Base-by-base conservation (phyloP, 1,140 invertebrate genomes). In the Sycophaga agraensis region DNA sequence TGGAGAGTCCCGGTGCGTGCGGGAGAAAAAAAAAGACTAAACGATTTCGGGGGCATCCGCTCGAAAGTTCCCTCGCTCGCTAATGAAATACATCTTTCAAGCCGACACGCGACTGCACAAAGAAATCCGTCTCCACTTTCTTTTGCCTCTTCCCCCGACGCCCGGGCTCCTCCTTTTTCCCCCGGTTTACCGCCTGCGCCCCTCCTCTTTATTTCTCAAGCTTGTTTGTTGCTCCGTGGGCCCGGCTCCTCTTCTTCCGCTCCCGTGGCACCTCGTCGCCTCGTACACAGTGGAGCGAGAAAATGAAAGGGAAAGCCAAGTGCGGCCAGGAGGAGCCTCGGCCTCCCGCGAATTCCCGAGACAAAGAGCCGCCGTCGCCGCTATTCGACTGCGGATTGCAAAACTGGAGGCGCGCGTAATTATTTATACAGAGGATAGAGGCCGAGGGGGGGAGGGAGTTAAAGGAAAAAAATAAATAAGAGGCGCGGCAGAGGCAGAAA, bases 1-100 rank as follows among this genome's bases (percentile, higher is more conserved):
- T 6, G 31, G 31, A 34, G 31, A 34, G 11, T 34, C 5, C 5
- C 11, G 11, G 5, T 6, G 31, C 31, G 35, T 14, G 12, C 3
- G 35, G 12, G 4, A 39, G n/a, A 14, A 39, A 39, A 39, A 34
- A 39, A 6, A 14, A 17, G n/a, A 11, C 40, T 43, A 43, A 46
- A 26, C 12, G 14, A 26, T 46, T 46, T 46, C 43, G 19, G 14
- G 4, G 17, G 49, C 34, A 50, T 37, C 37, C 48, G 48, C 28
- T 35, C 31, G 34, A 35, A 46, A 46, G n/a, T 46, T 46, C 22
- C n/a, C 26, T 43, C 17, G n/a, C 4, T 12, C 48, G 28, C 31
- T 53, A 53, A 53, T 53, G 50, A 53, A 53, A 53, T 40, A 53
- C 50, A 53, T 53, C 50, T 40, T 26, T 40, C 50, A 40, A 37